Evolutionary conservation across 2,888 invertebrate genomes (phyloP), one percentile per base, ranked within the genome.

Genomic region (Heliconius aoede): DNA sequence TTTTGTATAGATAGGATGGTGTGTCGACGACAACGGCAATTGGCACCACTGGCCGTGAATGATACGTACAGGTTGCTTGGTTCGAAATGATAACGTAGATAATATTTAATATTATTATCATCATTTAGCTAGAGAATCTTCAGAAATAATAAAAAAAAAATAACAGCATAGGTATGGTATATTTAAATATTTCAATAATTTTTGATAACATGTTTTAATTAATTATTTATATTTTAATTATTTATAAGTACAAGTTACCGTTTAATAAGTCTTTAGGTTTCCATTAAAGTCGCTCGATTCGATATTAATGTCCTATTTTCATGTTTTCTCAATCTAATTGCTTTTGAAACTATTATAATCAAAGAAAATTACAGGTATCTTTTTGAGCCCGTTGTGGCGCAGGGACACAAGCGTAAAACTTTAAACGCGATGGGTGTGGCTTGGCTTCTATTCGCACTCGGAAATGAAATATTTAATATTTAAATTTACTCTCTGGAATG

Each of bases 61-160:
- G 64, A 58, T 78, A 76, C 36, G 76, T 86, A 89, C 83, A 89
- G 86, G 83, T 1, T 86, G 88, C 76, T 55, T 72, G 36, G 24
- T 64, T 68, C 46, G 32, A 13, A 28, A 64, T 58, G 76, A 75
- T 76, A 75, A 74, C 40, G 32, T 40, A 51, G 75, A 75, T 71
- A 75, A 69, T 60, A 64, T 8, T 15, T 51, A n/a, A 30, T 51
- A 67, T 28, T 55, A 55, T 28, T 55, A 55, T 55, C 46, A 40
- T 67, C 61, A 62, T 8, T 62, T 62, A n/a, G 46, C 36, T 28
- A 32, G 36, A 67, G 36, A 58, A 74, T 55, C 18, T 69, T 69
- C 32, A 4, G 15, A 55, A 55, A 32, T 69, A 24, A 30, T 51
- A 7, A n/a, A 18, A 13, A 1, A 67, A 13, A 68, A n/a, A 32